These are phyloP conservation scores for Trissolcus brochymenae DNA, from an alignment of 2,888 invertebrate genomes.

Conservation along the genomic window DNA sequence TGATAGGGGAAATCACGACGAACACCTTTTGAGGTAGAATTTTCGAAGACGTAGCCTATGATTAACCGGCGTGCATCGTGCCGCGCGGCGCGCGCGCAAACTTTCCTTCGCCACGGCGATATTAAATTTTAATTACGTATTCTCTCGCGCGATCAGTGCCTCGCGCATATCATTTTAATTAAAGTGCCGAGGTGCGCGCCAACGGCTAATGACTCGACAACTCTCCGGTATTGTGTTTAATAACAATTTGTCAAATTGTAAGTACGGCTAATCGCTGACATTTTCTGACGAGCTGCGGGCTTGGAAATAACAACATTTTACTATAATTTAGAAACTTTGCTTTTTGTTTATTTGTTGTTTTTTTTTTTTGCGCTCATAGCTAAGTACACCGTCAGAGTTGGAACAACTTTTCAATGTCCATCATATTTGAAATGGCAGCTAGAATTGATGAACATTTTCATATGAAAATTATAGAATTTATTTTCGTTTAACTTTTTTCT, in stretches of 20 bases:
- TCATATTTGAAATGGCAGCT: slow-evolving; percentile 7
- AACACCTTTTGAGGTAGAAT: slow-evolving; percentile 36
- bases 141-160: slow-evolving; percentile 29
- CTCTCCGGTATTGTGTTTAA: slow-evolving; percentile 44
- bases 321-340: too few relatives aligned
- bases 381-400: neutral
- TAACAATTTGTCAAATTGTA: slow-evolving; percentile 51
- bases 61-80: slow-evolving; percentile 38
- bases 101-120: slow-evolving; percentile 39
- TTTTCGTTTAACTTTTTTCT: slow-evolving; percentile 8
- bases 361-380: too few relatives aligned
- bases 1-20: slow-evolving; percentile 44
- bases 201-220: slow-evolving; percentile 43
- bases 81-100: slow-evolving; percentile 8
- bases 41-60: slow-evolving; percentile 37
- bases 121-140: slow-evolving; percentile 49
- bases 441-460: slow-evolving; percentile 9
- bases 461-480: too few relatives aligned
- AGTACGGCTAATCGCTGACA: slow-evolving; percentile 44
- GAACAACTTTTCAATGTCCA: slow-evolving; percentile 41
- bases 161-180: slow-evolving; percentile 49
- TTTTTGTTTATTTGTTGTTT: too few relatives aligned
- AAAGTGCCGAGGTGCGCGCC: slow-evolving; percentile 36
- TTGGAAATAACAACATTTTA: neutral
- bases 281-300: slow-evolving; percentile 16